These are phyloP conservation scores for Drosophila mojavensis DNA, from an alignment of 1,140 invertebrate species.

Conservation along the genomic window DNA sequence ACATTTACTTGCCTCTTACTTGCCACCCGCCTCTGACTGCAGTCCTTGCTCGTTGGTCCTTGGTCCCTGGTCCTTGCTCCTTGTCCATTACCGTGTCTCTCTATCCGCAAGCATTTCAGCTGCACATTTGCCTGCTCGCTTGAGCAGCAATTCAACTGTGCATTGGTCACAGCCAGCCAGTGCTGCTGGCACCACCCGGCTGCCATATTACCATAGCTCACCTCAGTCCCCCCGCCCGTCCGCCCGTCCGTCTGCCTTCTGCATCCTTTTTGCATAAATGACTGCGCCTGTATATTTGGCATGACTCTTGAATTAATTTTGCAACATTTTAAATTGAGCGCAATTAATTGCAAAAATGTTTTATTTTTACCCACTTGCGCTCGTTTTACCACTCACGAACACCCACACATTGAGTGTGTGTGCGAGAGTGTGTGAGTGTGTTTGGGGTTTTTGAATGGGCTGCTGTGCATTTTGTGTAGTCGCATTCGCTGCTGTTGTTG, in stretches of 20 bases:
- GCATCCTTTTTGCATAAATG: constrained; percentile 75
- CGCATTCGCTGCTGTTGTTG: constrained; percentile 25
- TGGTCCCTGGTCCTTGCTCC: not conserved
- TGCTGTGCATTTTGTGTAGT: constrained; percentile 64
- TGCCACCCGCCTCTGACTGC: not conserved
- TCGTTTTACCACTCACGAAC: constrained; percentile 57
- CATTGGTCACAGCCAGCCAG: constrained; percentile 4
- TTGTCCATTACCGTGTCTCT: constrained; percentile 12
- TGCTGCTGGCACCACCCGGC: not conserved
- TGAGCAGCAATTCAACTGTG: constrained; percentile 78
- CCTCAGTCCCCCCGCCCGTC: constrained; percentile 2
- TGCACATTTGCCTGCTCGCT: constrained; percentile 77
- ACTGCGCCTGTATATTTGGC: constrained; percentile 82
- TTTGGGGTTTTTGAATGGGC: constrained; percentile 60
- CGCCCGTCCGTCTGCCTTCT: not conserved
- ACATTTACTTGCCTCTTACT: constrained; percentile 61
- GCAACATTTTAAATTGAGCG: constrained; percentile 84
- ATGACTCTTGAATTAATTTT: constrained; percentile 84
- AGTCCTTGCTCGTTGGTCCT: constrained; percentile 1
- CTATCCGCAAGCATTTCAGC: constrained; percentile 61
- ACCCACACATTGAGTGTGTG: not conserved
- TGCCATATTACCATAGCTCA: constrained; percentile 17
- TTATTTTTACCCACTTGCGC: constrained; percentile 80
- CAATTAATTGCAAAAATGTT: constrained; percentile 84
- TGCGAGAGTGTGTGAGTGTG: constrained; percentile 20